phyloP scores from a whole-genome alignment of 1,140 invertebrate species.

The Tigriopus japonicus region DNA sequence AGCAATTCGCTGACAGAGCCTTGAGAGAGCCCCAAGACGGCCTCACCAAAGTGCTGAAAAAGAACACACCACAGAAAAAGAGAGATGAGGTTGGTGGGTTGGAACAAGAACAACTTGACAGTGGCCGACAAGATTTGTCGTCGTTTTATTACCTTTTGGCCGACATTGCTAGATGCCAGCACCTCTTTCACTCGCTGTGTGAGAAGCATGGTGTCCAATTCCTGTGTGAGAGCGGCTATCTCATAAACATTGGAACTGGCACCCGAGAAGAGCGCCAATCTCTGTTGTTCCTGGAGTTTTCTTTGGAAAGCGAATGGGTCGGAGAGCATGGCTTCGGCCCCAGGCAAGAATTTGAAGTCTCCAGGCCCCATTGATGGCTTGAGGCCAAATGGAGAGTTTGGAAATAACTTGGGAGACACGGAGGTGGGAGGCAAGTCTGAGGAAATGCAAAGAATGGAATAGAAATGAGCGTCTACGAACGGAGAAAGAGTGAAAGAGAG shows the following conservation, averaged over 20 bases:
- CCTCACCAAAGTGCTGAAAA: constrained; percentile 75
- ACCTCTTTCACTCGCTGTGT: constrained; percentile 95
- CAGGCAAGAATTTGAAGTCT: background rate
- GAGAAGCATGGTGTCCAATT: constrained; percentile 69
- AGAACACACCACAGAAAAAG: constrained; percentile 16
- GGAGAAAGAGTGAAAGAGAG: background rate
- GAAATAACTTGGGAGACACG: too few species aligned
- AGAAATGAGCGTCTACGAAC: background rate
- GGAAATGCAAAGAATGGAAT: background rate
- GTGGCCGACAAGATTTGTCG: background rate
- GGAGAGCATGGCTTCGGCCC: constrained; percentile 9
- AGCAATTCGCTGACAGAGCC: constrained; percentile 90
- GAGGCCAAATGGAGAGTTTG: too few species aligned
- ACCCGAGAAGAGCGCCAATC: background rate
- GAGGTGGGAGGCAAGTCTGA: background rate
- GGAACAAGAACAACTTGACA: background rate
- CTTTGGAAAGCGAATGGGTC: background rate
- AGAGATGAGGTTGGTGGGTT: background rate
- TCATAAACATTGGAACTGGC: constrained; percentile 48
- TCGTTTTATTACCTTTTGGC: constrained; percentile 54
- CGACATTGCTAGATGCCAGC: constrained; percentile 85
- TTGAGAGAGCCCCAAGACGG: constrained; percentile 82
- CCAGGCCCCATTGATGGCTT: too few species aligned
- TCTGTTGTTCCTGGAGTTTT: constrained; percentile 26
- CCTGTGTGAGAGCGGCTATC: constrained; percentile 85